Evolutionary conservation across 1,140 invertebrate genomes (phyloP).

Genomic region (Paracyclopina nana): DNA sequence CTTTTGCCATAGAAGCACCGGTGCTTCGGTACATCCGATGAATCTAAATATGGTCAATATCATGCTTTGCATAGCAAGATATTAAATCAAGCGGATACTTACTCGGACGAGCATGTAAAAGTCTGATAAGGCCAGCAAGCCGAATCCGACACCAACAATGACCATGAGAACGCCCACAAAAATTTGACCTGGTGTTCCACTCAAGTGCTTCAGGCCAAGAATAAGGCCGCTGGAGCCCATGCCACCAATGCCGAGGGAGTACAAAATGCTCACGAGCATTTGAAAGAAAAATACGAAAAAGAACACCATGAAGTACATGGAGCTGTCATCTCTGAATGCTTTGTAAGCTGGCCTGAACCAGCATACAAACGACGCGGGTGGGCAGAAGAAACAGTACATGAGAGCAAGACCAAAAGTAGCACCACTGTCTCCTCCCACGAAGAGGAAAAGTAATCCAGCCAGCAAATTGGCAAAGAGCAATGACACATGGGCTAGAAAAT

Average conservation of each 20-base stretch:
- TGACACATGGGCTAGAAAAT: conserved; percentile 56
- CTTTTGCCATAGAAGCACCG: conserved; percentile 86
- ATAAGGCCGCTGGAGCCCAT: conserved; percentile 44
- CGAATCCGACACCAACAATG: conserved; percentile 48
- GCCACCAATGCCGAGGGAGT: conserved; percentile 55
- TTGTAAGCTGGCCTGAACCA: conserved; percentile 81
- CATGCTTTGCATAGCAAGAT: not conserved
- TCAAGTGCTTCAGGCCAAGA: conserved; percentile 37
- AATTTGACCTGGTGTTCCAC: conserved; percentile 38
- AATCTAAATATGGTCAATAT: conserved; percentile 47
- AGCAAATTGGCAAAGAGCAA: conserved; percentile 67
- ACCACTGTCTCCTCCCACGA: conserved; percentile 30
- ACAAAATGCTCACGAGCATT: conserved; percentile 67
- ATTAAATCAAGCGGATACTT: conserved; percentile 22
- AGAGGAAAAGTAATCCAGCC: conserved; percentile 49
- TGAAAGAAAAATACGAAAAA: conserved; percentile 99
- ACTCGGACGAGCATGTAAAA: conserved; percentile 67
- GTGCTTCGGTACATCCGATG: conserved; percentile 86
- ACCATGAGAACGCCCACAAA: conserved; percentile 49
- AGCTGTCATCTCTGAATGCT: conserved; percentile 82
- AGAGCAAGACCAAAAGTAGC: conserved; percentile 67
- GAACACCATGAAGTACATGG: conserved; percentile 99
- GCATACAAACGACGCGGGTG: conserved; percentile 89
- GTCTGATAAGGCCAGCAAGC: conserved; percentile 44
- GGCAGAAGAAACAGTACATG: conserved; percentile 73